phyloP scores from a whole-genome alignment of 2,888 invertebrate genomes.

The Leistus spinibarbis region DNA sequence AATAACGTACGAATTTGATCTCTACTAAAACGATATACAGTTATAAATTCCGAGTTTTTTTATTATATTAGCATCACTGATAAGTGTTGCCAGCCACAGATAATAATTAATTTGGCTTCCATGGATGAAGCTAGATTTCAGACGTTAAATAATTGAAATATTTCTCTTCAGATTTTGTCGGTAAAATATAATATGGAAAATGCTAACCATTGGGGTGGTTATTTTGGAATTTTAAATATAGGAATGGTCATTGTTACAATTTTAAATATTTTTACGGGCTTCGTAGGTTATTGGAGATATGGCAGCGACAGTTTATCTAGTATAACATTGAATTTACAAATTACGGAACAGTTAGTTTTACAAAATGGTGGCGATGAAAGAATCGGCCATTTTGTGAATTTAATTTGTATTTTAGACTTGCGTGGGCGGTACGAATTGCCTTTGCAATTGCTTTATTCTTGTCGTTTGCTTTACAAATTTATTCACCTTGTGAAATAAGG shows the following conservation, averaged over 20 bases:
- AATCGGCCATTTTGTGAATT: not conserved
- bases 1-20: too few relatives aligned
- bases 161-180: not conserved
- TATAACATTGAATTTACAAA: constrained; percentile 15
- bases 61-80: too few relatives aligned
- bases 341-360: constrained; percentile 2
- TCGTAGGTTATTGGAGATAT: constrained; percentile 17
- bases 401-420: not conserved
- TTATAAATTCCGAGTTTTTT: too few relatives aligned
- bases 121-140: too few relatives aligned
- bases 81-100: too few relatives aligned
- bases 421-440: constrained; percentile 5
- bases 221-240: constrained; percentile 6
- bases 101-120: too few relatives aligned
- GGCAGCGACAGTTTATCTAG: not conserved
- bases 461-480: constrained; percentile 13
- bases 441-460: constrained; percentile 12
- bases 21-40: too few relatives aligned
- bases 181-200: constrained; percentile 8
- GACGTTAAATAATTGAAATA: constrained; percentile 11
- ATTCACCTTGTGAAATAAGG: constrained; percentile 16
- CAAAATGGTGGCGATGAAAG: not conserved
- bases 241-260: not conserved
- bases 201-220: not conserved
- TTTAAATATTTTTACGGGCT: constrained; percentile 13